Evolutionary conservation across 2,888 invertebrate species (phyloP).

Genomic region (Dolichopus griseipennis): DNA sequence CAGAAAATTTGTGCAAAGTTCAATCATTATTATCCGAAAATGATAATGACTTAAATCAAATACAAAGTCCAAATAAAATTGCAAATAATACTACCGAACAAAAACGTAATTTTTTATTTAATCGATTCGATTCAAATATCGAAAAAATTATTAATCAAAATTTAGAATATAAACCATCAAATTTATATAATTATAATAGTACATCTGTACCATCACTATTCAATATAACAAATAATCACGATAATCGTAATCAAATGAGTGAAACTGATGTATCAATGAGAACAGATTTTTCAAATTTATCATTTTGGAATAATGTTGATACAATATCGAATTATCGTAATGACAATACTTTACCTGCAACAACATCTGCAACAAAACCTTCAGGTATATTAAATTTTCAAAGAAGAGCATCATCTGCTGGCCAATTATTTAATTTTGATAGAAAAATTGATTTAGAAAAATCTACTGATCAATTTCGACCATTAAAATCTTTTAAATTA

Average conservation of each 20-base stretch:
- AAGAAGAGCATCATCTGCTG: background rate
- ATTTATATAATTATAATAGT: constrained; percentile 1
- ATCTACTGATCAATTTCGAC: background rate
- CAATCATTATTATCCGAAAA: background rate
- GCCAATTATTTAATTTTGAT: background rate
- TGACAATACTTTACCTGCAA: background rate
- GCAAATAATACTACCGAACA: background rate
- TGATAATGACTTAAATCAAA: background rate
- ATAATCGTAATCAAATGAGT: background rate
- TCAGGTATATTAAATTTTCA: background rate
- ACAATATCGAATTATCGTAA: background rate
- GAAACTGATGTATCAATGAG: background rate
- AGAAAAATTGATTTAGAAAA: background rate
- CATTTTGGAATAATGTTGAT: background rate
- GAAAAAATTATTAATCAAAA: background rate
- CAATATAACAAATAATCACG: background rate
- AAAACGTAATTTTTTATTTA: background rate
- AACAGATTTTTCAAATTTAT: background rate
- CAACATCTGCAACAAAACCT: background rate
- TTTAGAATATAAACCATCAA: background rate
- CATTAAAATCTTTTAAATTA: background rate
- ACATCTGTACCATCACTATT: background rate
- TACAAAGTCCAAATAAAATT: background rate
- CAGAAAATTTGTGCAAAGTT: background rate
- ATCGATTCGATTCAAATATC: constrained; percentile 2